Percentiles rank a stretch among this genome's conserved stretches.
phyloP scores from a whole-genome alignment of 2,888 invertebrate species.

The Plebejus argus region DNA sequence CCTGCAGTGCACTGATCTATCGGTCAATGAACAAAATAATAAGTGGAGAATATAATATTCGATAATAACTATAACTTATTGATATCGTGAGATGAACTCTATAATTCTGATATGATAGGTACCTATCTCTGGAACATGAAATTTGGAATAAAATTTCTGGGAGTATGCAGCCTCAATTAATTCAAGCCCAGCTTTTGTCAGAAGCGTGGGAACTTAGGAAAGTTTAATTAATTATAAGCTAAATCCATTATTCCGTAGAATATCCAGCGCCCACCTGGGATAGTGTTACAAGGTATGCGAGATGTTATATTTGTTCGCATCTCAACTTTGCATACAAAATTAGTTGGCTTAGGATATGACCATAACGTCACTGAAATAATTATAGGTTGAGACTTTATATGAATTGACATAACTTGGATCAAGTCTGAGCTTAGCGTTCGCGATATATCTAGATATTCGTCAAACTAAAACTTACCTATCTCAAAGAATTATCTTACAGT shows the following conservation, averaged over 20 bases:
- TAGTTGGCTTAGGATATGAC: neutral
- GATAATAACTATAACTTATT: neutral
- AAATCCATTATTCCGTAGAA: conserved; percentile 29
- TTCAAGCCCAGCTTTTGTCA: conserved; percentile 15
- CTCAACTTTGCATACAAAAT: conserved; percentile 38
- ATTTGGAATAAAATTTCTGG: neutral
- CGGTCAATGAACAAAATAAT: too few species aligned
- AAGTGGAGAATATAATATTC: too few species aligned
- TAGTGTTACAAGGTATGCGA: conserved; percentile 35
- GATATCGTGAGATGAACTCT: neutral
- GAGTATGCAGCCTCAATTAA: neutral
- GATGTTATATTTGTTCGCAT: conserved; percentile 31
- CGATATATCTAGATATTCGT: neutral
- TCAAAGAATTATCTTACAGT: neutral
- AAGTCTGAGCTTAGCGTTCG: neutral
- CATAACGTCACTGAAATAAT: neutral
- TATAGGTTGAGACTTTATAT: neutral
- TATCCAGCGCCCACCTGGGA: conserved; percentile 42
- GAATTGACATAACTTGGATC: neutral
- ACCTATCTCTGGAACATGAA: neutral
- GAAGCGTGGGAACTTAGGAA: conserved; percentile 6
- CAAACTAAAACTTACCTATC: neutral
- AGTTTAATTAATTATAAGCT: conserved; percentile 30
- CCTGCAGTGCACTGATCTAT: too few species aligned
- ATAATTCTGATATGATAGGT: neutral